Evolutionary conservation across 2,113 vertebrate species (phyloP).

Genomic region (Ariopsis seemanni): DNA sequence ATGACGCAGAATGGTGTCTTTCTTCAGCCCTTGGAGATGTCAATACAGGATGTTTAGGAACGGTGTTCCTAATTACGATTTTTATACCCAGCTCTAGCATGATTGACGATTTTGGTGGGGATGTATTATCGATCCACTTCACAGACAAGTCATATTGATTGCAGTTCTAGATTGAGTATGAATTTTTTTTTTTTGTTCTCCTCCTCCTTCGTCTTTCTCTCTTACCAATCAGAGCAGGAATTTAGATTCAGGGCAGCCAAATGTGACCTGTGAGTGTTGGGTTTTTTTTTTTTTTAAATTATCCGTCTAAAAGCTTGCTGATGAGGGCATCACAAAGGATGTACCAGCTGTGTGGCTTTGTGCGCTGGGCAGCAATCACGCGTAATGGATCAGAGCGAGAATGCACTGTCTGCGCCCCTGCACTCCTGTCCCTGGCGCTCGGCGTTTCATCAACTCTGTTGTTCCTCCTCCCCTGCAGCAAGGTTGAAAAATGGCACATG

Average conservation of each 20-base stretch:
- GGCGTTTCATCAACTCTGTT: conserved; percentile 69
- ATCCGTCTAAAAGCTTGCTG: conserved; percentile 62
- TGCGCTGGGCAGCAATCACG: conserved; percentile 69
- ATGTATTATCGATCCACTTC: conserved; percentile 78
- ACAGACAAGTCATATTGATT: conserved; percentile 83
- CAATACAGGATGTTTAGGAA: conserved; percentile 79
- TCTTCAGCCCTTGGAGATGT: conserved; percentile 72
- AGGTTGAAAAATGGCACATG: conserved; percentile 53
- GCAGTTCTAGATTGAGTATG: conserved; percentile 73
- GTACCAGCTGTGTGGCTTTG: conserved; percentile 71
- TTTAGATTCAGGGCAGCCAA: conserved; percentile 71
- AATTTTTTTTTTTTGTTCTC: conserved; percentile 53
- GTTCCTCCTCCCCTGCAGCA: conserved; percentile 64
- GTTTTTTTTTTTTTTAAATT: conserved; percentile 59
- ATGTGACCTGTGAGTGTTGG: conserved; percentile 74
- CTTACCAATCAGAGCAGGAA: conserved; percentile 63
- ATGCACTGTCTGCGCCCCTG: conserved; percentile 29
- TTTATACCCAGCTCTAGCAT: conserved; percentile 74
- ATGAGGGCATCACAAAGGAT: conserved; percentile 66
- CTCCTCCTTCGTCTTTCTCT: conserved; percentile 1
- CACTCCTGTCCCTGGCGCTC: conserved; percentile 57
- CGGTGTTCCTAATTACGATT: conserved; percentile 77
- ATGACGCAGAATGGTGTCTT: conserved; percentile 80
- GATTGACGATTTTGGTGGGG: conserved; percentile 78
- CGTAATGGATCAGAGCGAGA: conserved; percentile 68